Conservation (phyloP, 2,797 vertebrate genomes). For the Crocodylus rhombifer region DNA sequence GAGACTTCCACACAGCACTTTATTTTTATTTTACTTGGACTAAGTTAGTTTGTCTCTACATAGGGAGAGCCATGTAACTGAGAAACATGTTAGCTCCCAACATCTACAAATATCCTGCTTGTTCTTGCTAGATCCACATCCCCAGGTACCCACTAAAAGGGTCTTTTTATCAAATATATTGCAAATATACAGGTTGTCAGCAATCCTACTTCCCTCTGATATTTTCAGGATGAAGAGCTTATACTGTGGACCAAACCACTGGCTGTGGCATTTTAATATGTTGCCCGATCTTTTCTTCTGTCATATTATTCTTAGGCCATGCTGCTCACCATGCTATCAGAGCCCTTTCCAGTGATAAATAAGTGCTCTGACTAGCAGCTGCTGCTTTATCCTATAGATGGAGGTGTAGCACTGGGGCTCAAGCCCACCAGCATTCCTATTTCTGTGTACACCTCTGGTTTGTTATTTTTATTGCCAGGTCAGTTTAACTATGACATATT, state of each 20-base stretch:
- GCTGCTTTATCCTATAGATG: background rate
- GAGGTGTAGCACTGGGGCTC: background rate
- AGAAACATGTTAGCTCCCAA: background rate
- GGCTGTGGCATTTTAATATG: background rate
- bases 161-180: background rate
- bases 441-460: background rate
- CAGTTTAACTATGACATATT: accelerated
- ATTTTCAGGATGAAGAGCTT: background rate
- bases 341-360: background rate
- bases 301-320: background rate
- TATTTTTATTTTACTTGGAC: background rate
- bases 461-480: background rate
- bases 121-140: background rate
- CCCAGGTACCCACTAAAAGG: background rate
- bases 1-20: background rate
- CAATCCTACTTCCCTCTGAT: background rate
- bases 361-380: accelerated
- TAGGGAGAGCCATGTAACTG: background rate
- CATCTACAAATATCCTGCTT: background rate
- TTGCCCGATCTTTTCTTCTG: accelerated
- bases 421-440: background rate
- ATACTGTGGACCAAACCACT: accelerated
- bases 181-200: background rate
- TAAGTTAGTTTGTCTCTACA: background rate
- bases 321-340: accelerated